These are phyloP conservation scores for Thunnus albacares DNA, from an alignment of 2,797 vertebrate genomes.

Conservation along the genomic window DNA sequence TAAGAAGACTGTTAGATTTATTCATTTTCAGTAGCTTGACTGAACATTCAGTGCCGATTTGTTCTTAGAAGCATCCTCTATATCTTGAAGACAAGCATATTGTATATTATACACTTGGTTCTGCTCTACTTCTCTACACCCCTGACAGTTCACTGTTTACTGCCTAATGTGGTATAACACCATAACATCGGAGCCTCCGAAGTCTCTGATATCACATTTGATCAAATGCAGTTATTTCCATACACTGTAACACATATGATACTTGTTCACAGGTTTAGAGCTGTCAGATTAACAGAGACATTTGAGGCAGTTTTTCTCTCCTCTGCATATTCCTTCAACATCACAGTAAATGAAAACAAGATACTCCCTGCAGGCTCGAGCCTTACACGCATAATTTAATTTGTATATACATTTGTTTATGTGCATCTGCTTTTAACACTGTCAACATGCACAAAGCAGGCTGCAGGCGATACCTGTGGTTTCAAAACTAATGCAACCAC, in stretches of 20 bases:
- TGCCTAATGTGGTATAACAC: not conserved
- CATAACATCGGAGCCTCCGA: not conserved
- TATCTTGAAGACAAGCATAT: not conserved
- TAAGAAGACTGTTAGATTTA: not conserved
- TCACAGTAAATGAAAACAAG: not conserved
- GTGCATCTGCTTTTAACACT: not conserved
- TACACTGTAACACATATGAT: too few relatives aligned
- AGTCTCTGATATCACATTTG: not conserved
- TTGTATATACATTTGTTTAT: not conserved
- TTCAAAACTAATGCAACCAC: conserved; percentile 5
- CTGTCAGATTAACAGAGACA: conserved; percentile 1
- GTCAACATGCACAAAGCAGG: not conserved
- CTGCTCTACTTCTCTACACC: too few relatives aligned
- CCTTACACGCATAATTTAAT: not conserved
- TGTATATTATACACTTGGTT: too few relatives aligned
- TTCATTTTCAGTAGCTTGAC: not conserved
- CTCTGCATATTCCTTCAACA: conserved; percentile 3
- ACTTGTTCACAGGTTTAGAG: not conserved
- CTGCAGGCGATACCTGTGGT: not conserved
- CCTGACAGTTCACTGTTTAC: too few relatives aligned
- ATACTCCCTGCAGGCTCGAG: not conserved
- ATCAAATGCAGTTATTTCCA: not conserved
- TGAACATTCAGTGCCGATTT: not conserved
- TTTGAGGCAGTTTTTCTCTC: not conserved
- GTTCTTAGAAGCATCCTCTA: not conserved